Evolutionary conservation across 2,113 vertebrate genomes (phyloP), one percentile per base, ranked within the genome.

Genomic region (Hyperopisus bebe): DNA sequence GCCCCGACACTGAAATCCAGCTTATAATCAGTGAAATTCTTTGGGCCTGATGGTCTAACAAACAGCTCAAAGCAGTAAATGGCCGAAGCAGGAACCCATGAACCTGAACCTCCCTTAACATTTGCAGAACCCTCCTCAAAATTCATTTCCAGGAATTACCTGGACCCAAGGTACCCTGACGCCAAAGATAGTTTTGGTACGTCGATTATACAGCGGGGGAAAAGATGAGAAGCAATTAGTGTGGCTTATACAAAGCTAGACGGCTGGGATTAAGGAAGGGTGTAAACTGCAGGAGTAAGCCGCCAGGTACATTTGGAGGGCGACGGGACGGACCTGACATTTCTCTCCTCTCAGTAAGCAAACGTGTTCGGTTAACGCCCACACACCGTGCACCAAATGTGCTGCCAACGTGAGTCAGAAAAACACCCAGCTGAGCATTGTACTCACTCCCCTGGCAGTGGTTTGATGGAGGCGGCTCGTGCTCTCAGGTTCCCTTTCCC

Each of bases 331-430:
- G 42, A 21, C 46, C 24, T 84, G 46, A 44, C 17, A 13, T 9
- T 47, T 88, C 87, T 44, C 42, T 77, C 5, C 10, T 46, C 66
- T 88, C 46, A 10, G n/a, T 9, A 35, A 50, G 62, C 88, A 31
- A 39, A 88, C 44, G n/a, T 88, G 66, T 88, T 50, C n/a, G 70
- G 66, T 51, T 74, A 47, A 51, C 88, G 48, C 88, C 88, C 88
- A 88, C 66, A 39, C 88, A 7, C 88, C 66, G 27, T 39, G 88
- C 88, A 24, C 66, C 88, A 51, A 77, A 53, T 51, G 88, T 50
- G 62, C 88, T 51, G 35, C 66, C 46, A 39, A 80, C 1, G 46
- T 39, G 62, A 77, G 15, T 88, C 88, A 51, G 66, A 21, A 51
- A 80, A 6, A 19, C 35, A 42, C 35, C 35, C 74, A 42, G 31